phyloP scores from a whole-genome alignment of 2,888 invertebrate species.

The Molorchus minor region DNA sequence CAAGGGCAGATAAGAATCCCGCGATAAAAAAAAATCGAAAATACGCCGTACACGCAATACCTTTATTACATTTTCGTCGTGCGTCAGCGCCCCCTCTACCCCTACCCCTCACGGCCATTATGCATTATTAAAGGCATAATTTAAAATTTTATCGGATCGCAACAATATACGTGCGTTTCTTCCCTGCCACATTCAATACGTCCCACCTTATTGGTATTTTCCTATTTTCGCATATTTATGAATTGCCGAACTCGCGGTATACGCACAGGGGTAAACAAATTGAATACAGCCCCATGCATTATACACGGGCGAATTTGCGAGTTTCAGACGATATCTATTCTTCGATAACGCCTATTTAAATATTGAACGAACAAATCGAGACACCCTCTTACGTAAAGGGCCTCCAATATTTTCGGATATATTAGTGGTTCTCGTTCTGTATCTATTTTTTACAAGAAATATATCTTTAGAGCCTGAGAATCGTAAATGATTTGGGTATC shows the following conservation, averaged over 20 bases:
- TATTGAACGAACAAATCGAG: constrained; percentile 51
- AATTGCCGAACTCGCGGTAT: constrained; percentile 37
- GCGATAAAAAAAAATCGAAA: too few species aligned
- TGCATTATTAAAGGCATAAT: constrained; percentile 49
- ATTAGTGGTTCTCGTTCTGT: too few species aligned
- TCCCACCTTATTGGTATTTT: constrained; percentile 54
- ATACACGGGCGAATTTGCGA: constrained; percentile 48
- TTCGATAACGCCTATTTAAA: constrained; percentile 52
- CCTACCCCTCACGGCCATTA: constrained; percentile 22
- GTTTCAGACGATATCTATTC: constrained; percentile 48
- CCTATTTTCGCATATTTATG: constrained; percentile 54
- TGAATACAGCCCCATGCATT: constrained; percentile 51
- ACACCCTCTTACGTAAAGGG: constrained; percentile 30
- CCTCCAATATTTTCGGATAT: too few species aligned
- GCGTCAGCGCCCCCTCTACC: neutral
- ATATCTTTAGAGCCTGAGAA: too few species aligned
- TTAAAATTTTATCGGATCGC: constrained; percentile 50
- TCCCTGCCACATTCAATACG: constrained; percentile 44
- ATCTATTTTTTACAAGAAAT: too few species aligned
- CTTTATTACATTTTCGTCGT: neutral
- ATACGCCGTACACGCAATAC: neutral
- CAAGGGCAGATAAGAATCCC: too few species aligned
- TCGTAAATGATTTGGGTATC: too few species aligned
- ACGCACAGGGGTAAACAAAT: constrained; percentile 39
- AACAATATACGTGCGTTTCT: constrained; percentile 42